These are phyloP conservation scores for Lycophotia porphyrea DNA, from an alignment of 2,888 invertebrate species.

Conservation along the genomic window DNA sequence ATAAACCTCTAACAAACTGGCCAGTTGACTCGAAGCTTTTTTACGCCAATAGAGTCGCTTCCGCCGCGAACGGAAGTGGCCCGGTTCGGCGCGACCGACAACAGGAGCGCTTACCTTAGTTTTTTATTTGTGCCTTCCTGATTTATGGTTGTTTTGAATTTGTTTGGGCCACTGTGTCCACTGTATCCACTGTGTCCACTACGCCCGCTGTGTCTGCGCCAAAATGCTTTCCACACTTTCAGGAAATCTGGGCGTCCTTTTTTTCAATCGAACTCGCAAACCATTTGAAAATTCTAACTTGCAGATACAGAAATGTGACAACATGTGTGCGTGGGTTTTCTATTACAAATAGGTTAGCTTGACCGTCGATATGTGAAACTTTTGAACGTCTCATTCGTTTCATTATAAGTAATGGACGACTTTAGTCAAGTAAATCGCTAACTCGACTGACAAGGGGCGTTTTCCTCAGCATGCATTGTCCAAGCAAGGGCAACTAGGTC, in stretches of 20 bases:
- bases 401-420: constrained; percentile 1
- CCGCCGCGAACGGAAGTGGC: constrained; percentile 85
- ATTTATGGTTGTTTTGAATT: constrained; percentile 89
- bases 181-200: constrained; percentile 59
- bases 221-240: constrained; percentile 84
- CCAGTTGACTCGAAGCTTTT: constrained; percentile 85
- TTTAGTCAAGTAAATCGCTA: background rate
- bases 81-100: constrained; percentile 84
- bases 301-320: constrained; percentile 30
- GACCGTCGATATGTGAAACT: constrained; percentile 16
- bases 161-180: constrained; percentile 76
- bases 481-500: background rate
- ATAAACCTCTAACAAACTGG: constrained; percentile 84
- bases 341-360: constrained; percentile 28
- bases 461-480: background rate
- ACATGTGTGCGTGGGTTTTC: constrained; percentile 27
- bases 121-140: constrained; percentile 88
- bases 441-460: background rate
- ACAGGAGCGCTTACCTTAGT: constrained; percentile 90
- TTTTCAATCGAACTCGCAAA: constrained; percentile 68
- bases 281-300: constrained; percentile 65
- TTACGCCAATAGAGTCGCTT: constrained; percentile 87
- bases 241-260: constrained; percentile 75
- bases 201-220: constrained; percentile 74
- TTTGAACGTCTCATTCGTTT: constrained; percentile 17